phyloP scores from a whole-genome alignment of 2,888 invertebrate species.

The Mesoligia furuncula region DNA sequence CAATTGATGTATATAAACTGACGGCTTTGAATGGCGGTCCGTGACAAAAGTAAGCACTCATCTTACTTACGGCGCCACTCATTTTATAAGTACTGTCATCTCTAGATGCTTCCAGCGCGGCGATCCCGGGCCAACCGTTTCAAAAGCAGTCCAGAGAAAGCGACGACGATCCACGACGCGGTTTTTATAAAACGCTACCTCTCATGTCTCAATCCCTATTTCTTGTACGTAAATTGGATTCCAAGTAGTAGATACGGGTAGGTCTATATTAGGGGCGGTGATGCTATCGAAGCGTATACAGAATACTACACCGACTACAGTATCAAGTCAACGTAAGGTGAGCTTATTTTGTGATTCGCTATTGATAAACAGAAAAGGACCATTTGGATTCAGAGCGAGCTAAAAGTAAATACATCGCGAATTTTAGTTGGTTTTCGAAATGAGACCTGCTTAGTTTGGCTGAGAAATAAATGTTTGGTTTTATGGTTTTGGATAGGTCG shows the following conservation, averaged over 20 bases:
- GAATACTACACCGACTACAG: constrained; percentile 62
- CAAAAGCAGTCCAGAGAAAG: background rate
- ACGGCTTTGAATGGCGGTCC: background rate
- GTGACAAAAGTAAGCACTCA: background rate
- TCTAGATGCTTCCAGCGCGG: background rate
- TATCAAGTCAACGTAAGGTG: constrained; percentile 63
- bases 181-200: constrained; percentile 48
- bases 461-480: constrained; percentile 32
- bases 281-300: constrained; percentile 75
- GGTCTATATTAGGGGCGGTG: constrained; percentile 83
- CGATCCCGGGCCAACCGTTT: background rate
- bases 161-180: background rate
- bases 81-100: background rate
- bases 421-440: constrained; percentile 43
- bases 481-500: constrained; percentile 8
- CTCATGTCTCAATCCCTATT: constrained; percentile 63
- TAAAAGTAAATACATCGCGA: constrained; percentile 40
- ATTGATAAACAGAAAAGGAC: constrained; percentile 59
- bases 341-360: constrained; percentile 62
- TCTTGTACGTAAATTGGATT: constrained; percentile 87
- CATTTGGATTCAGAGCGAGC: constrained; percentile 53
- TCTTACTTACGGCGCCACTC: background rate
- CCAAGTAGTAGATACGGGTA: constrained; percentile 84
- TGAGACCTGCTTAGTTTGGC: constrained; percentile 27
- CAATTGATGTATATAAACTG: background rate